Conservation (phyloP, 2,113 vertebrate species). For the Cnemophilus loriae region DNA sequence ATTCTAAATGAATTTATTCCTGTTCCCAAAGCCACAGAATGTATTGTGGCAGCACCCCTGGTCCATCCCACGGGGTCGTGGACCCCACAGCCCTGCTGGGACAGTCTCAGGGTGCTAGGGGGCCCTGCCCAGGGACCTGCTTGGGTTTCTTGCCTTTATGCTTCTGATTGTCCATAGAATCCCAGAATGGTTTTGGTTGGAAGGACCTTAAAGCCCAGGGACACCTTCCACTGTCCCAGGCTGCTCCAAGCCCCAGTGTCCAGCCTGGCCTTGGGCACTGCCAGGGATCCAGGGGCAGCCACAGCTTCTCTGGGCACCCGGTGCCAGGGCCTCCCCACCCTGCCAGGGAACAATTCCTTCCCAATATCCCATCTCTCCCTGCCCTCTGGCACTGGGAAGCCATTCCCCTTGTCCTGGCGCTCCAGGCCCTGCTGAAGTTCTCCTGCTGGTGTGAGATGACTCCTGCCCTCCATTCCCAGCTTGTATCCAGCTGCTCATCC, state of each 20-base stretch:
- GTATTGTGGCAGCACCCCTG: rapidly evolving
- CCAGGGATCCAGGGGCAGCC: neutral
- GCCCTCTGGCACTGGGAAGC: neutral
- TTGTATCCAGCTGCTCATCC: neutral
- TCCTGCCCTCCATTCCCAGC: neutral
- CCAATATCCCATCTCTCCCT: rapidly evolving
- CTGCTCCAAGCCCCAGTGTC: neutral
- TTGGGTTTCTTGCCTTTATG: neutral
- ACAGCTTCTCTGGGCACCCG: neutral
- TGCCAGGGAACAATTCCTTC: neutral
- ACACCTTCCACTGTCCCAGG: neutral
- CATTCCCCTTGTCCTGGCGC: neutral
- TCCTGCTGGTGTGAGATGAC: neutral
- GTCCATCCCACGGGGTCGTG: rapidly evolving
- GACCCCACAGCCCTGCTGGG: neutral
- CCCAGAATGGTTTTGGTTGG: neutral
- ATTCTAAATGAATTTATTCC: neutral
- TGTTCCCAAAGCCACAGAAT: neutral
- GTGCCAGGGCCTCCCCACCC: neutral
- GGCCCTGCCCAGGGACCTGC: neutral
- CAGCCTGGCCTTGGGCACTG: neutral
- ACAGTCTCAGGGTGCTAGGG: rapidly evolving
- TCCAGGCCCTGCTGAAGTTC: neutral
- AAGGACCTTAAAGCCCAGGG: neutral
- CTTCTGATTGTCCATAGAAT: neutral